Evolutionary conservation across 2,113 vertebrate genomes (phyloP), one percentile per base, ranked within the genome.

Genomic region (Toxostoma redivivum): DNA sequence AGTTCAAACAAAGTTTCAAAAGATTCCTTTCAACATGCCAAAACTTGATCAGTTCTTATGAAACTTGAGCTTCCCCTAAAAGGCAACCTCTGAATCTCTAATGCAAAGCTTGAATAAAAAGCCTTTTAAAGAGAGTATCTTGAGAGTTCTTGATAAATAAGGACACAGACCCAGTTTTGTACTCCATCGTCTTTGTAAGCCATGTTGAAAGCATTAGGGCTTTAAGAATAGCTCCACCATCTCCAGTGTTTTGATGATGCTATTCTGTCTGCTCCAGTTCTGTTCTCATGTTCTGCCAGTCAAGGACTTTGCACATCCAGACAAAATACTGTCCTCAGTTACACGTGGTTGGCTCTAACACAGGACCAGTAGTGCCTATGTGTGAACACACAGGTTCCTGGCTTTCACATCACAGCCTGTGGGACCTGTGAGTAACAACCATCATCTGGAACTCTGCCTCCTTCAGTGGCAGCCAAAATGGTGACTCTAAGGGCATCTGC

Each of bases 21-120:
- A 77, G 50, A 61, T 33, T 86, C 19, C 17, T 72, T 45, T 54
- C 23, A 47, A 64, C 58, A 35, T 45, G 53, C 67, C 73, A 87
- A 91, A 94, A 87, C 31, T 35, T 35, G n/a, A 72, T 23, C 35
- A 65, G 31, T 45, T 76, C 81, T 79, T 92, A 76, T 50, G 73
- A 82, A 94, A 95, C 30, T 10, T 38, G 12, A 79, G 81, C 61
- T 69, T 87, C 81, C 25, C 50, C 30, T 86, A 74, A 60, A 56
- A 89, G 21, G 33, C 40, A 94, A 76, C 9, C 24, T 81, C 61
- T 69, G 54, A 85, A 72, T 61, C 53, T 85, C 38, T 25, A 47
- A 53, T 3, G 3, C n/a, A 81, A 81, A 91, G 54, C 6, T 14
- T 40, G 28, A 91, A 67, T 38, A 58, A 88, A 81, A 74, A 81